Base-by-base conservation (phyloP, 2,113 vertebrate species). In the Ictalurus punctatus region DNA sequence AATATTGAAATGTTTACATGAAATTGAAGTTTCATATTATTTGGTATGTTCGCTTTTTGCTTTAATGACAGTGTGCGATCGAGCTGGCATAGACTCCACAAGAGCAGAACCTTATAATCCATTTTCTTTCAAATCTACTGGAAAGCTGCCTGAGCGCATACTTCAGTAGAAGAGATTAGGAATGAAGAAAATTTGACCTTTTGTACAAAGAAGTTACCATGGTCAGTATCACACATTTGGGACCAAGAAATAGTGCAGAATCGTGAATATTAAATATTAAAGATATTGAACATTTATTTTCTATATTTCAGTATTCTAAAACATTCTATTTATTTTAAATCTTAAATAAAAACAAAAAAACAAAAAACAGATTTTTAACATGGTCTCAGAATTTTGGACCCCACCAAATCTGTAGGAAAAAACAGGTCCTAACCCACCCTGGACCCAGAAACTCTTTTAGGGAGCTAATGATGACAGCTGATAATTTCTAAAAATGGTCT, bases 401-500 rank as follows among this genome's bases (percentile, higher is more conserved):
- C 14, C 23, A 81, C 1, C 19, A 25, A 2, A 34, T 59, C 80
- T 59, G 80, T 23, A 30, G 10, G 30, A n/a, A 19, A 19, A 81
- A 81, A 58, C 52, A 58, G 27, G 54, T 58, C 7, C 1, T 34
- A 7, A 17, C 1, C 16, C n/a, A 82, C n/a, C 17, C 30, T 59
- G 30, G 81, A 61, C 30, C 56, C 58, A 83, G 54, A 83, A 63
- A 61, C 1, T 8, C 56, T 83, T 40, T 61, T 21, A 83, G 34
- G 58, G 56, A 37, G 40, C n/a, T 37, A 71, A 85, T 69, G 65
- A 54, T 4, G 25, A 34, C 63, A 52, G 16, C 63, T 61, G 27
- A 84, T 84, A 5, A n/a, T 76, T 84, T 37, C 80, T 44, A 34
- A 23, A 40, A 88, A 84, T 84, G 40, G 63, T 54, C 12, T 54